Evolutionary conservation across 2,888 invertebrate genomes (phyloP), one percentile per base, ranked within the genome.

Genomic region (Heliothis peltigera): DNA sequence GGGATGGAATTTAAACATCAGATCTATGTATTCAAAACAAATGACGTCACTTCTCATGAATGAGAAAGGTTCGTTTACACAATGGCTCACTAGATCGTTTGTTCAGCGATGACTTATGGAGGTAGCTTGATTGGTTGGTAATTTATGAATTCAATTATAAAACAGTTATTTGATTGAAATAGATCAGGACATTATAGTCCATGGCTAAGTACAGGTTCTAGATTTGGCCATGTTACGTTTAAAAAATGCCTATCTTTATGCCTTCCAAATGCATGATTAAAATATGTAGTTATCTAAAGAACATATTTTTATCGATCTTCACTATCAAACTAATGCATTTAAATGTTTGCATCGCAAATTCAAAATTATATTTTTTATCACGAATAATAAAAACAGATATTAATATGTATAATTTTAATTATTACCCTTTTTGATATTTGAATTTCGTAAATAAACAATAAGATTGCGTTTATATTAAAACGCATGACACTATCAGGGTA

Each of bases 1-100:
- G 46, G 49, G 12, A 32, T 51, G 19, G 46, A 58, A 55, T 43
- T 18, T 48, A 62, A 75, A 62, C 44, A 55, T 58, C 22, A 44
- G 22, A 21, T n/a, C n/a, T n/a, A n/a, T 63, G 25, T 49, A 43
- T 52, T 56, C 43, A 58, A 58, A 64, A 57, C 44, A 43, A 39
- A 32, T 64, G 42, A 53, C 32, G 44, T 58, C 35, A 51, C 8
- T 17, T 28, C 7, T 51, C 46, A 56, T 39, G 19, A 39, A 18
- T 28, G 19, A 56, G 43, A 8, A 60, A 66, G 8, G 42, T 42
- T 35, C 4, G 21, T 43, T 47, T 39, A 48, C 15, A 32, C 28
- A 47, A 60, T 25, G 22, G 21, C 17, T 28, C 17, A 21, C 35
- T 32, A 32, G 32, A 32, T 32, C 32, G 12, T 32, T 32, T 32